These are phyloP conservation scores for Neoniphon sammara DNA, from an alignment of 2,797 vertebrate species.

Conservation along the genomic window DNA sequence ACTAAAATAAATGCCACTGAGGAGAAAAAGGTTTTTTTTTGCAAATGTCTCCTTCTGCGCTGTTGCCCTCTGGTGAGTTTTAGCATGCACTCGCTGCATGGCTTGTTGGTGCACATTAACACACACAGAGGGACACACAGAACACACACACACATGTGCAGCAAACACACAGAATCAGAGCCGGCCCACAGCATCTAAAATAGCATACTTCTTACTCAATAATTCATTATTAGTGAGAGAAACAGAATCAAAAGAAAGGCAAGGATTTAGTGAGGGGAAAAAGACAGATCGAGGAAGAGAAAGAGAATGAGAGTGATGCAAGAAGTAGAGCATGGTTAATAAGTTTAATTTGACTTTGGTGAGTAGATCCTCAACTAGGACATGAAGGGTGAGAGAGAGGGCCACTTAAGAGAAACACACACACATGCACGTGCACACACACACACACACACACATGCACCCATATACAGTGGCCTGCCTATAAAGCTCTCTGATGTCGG, in stretches of 20 bases:
- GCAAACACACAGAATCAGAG: conserved; percentile 14
- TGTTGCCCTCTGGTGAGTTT: conserved; percentile 52
- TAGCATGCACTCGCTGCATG: conserved; percentile 33
- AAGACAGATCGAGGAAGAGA: conserved; percentile 10
- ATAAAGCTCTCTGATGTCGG: conserved; percentile 68
- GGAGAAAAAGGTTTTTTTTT: conserved; percentile 18
- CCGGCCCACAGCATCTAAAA: conserved; percentile 38
- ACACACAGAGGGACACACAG: neutral
- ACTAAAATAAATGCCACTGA: conserved; percentile 40
- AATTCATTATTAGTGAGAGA: conserved; percentile 59
- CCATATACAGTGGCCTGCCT: conserved; percentile 28
- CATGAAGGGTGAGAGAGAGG: neutral
- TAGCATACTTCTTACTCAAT: conserved; percentile 54
- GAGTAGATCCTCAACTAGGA: conserved; percentile 7
- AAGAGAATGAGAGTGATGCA: conserved; percentile 22
- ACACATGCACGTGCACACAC: neutral
- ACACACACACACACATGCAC: conserved; percentile 14
- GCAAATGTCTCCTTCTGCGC: conserved; percentile 22
- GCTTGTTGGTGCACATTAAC: conserved; percentile 16
- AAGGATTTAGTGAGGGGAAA: neutral
- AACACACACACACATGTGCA: conserved; percentile 19
- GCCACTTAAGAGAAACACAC: conserved; percentile 1
- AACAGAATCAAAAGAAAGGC: conserved; percentile 22
- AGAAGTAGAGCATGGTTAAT: conserved; percentile 39
- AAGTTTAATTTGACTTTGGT: conserved; percentile 27